Percentiles rank a stretch among this genome's conserved stretches.
These are phyloP conservation scores for Anolis carolinensis DNA, from an alignment of 2,113 vertebrate genomes.

Conservation along the genomic window DNA sequence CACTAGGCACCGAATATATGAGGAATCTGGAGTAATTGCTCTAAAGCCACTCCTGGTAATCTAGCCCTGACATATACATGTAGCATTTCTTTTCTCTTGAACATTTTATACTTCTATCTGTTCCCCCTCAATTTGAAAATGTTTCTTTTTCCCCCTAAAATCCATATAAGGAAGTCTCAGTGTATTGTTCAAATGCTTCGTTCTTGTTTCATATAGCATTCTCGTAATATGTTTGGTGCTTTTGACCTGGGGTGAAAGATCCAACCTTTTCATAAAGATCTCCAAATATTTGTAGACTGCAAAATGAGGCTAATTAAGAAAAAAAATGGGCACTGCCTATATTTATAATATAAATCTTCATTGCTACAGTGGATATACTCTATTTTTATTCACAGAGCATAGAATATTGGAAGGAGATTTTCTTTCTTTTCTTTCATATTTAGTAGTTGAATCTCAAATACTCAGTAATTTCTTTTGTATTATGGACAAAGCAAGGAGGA, in stretches of 20 bases:
- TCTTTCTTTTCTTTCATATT: neutral
- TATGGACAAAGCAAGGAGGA: neutral
- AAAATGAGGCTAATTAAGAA: neutral
- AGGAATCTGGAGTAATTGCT: too few species aligned
- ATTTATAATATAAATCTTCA: neutral
- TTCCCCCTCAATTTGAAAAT: neutral
- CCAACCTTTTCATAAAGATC: neutral
- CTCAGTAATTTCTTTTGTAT: neutral
- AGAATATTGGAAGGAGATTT: neutral
- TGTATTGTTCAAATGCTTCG: neutral
- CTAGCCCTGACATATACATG: neutral
- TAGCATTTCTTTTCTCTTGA: neutral
- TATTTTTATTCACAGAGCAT: conserved; percentile 25
- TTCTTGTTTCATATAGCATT: neutral
- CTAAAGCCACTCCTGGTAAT: too few species aligned
- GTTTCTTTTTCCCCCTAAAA: neutral
- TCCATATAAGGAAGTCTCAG: neutral
- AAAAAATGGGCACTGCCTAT: neutral
- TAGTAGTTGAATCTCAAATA: neutral
- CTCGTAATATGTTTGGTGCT: neutral
- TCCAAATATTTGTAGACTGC: neutral
- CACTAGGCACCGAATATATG: too few species aligned
- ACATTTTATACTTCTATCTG: neutral
- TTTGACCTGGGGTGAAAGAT: neutral
- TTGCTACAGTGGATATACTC: neutral